Evolutionary conservation across 1,140 invertebrate species (phyloP), one percentile per base, ranked within the genome.

Genomic region (Pogonus chalceus): DNA sequence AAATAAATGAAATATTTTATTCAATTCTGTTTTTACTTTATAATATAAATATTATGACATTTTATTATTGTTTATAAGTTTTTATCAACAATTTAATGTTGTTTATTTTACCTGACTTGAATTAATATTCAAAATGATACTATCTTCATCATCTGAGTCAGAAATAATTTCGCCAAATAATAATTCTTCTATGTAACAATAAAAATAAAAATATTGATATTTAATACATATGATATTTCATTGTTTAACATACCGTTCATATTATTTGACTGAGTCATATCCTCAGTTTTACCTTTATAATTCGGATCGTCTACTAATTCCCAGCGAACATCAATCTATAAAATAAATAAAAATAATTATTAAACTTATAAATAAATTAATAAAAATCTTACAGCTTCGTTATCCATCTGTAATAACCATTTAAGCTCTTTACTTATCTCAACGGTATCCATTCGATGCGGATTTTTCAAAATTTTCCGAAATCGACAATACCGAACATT

Each of bases 401-500:
- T 53, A 56, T 69, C 68, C 22, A 58, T 63, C 22, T 60, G 57
- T 18, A 69, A 51, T 22, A 69, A 56, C 52, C 58, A 62, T 52
- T 62, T 59, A 35, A 69, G 49, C 56, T 68, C 68, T 49, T 64
- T 65, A 52, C 65, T 59, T 18, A 68, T 43, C 35, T 59, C 46
- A 20, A 58, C 58, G 0, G 56, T 58, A 39, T 66, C 56, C 21
- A 60, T 46, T 21, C 61, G 35, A 47, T 67, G 60, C 16, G 60
- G 58, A 48, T 68, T 68, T 20, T 49, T 60, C 23, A 65, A 39
- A 18, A 58, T 62, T 55, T 66, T 67, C 14, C 68, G 56, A 52
- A 69, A 69, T 37, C 66, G 56, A 43, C 55, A 56, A 14, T 55
- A 61, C 20, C 59, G 62, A 1, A 65, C 60, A 35, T 69, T 69